Conservation (phyloP, 2,113 vertebrate species). For the Ondatra zibethicus region DNA sequence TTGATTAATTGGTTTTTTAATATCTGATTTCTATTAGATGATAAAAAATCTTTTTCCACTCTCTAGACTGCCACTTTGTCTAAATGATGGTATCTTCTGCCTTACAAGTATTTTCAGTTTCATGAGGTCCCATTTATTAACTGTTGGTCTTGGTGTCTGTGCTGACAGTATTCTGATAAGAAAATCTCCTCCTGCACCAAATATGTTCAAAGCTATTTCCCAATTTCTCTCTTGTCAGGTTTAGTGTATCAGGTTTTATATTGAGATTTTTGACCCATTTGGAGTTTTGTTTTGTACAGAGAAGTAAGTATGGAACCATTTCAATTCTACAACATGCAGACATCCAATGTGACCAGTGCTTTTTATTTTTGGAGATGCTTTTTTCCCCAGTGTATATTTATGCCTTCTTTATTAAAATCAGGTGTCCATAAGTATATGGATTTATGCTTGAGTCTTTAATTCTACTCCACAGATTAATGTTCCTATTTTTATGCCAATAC, state of each 20-base stretch:
- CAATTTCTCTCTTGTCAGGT: background rate
- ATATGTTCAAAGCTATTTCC: background rate
- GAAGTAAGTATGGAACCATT: background rate
- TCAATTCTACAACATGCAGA: too few species aligned
- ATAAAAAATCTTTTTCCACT: background rate
- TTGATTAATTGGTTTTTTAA: background rate
- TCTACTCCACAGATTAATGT: background rate
- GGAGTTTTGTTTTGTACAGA: background rate
- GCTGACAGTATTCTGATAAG: background rate
- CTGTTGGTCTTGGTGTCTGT: background rate
- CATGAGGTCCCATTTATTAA: background rate
- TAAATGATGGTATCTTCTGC: background rate
- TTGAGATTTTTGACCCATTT: background rate
- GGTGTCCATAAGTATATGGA: background rate
- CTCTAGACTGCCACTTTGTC: background rate
- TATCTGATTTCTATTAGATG: background rate
- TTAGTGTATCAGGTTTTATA: background rate
- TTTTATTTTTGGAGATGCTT: background rate
- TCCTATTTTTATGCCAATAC: background rate
- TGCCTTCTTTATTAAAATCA: background rate
- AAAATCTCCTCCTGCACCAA: background rate
- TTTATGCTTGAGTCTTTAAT: background rate
- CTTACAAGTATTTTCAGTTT: background rate
- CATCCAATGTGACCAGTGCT: background rate
- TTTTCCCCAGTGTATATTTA: background rate